Evolutionary conservation across 2,797 vertebrate species (phyloP), one percentile per base, ranked within the genome.

Genomic region (Cyprinella venusta): DNA sequence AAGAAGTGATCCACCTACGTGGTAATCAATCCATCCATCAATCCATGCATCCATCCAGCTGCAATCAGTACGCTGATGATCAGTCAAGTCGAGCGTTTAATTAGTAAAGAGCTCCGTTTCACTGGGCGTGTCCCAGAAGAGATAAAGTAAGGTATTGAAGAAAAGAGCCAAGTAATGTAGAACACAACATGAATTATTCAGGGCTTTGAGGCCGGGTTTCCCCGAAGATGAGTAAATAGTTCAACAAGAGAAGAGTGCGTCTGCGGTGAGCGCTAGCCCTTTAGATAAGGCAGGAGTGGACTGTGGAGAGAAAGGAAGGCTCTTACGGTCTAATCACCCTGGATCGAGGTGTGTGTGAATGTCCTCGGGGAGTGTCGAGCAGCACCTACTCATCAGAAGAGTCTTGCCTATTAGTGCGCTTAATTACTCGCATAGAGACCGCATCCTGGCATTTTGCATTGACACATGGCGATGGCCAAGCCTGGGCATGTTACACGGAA

Each of bases 101-200:
- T 87, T 88, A 86, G 82, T 68, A 75, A 82, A 79, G 36, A 79
- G 88, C 76, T 86, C 76, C 0, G 71, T 87, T 88, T 86, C 82
- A 87, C 65, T 78, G 83, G 79, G 65, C 64, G 77, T 81, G 75
- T 80, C 83, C 75, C 74, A 72, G 71, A 70, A 85, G 81, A 85
- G 76, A 76, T 79, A 61, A 76, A 74, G 12, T 59, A 76, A 64
- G 76, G 78, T 81, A 67, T 67, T 50, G 76, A 76, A 76, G 67
- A 86, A 70, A 42, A 75, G 63, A 45, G 48, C 42, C 59, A 67
- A 50, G 85, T 69, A 83, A 76, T 36, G 78, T 77, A 21, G 69
- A 85, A 75, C 77, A 74, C 48, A 33, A 69, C 61, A 67, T 86
- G 86, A 75, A 90, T 88, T 84, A 90, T 89, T 88, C 85, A 90